These are phyloP conservation scores for Aspidiotus rigidus DNA, from an alignment of 2,888 invertebrate species.

Conservation along the genomic window DNA sequence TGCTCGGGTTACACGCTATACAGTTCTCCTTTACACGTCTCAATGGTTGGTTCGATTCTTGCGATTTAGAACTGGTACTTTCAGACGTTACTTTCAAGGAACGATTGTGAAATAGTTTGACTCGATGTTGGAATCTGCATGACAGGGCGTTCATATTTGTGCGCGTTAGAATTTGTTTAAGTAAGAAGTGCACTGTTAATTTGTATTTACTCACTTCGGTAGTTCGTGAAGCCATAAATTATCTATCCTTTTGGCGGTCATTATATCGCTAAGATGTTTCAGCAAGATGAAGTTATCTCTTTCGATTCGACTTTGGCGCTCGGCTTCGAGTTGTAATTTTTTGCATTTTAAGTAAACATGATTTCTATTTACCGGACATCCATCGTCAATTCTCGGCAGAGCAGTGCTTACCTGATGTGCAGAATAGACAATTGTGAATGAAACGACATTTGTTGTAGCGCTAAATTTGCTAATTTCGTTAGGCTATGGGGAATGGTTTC, in stretches of 20 bases:
- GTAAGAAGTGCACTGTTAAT: neutral
- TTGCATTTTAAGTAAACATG: constrained; percentile 62
- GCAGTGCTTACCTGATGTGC: constrained; percentile 52
- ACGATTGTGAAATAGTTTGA: constrained; percentile 38
- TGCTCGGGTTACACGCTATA: constrained; percentile 41
- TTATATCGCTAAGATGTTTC: constrained; percentile 57
- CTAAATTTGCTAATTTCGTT: too few species aligned
- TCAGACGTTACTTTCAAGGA: constrained; percentile 23
- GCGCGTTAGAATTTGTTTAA: neutral
- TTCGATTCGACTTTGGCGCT: constrained; percentile 55
- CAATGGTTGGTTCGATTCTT: constrained; percentile 35
- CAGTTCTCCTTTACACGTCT: constrained; percentile 40
- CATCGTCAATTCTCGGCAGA: constrained; percentile 57
- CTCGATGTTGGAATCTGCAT: constrained; percentile 40
- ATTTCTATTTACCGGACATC: constrained; percentile 52
- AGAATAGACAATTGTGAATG: neutral
- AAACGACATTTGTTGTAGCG: too few species aligned
- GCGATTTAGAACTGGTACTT: constrained; percentile 14
- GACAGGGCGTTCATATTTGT: neutral
- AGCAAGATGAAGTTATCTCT: constrained; percentile 59
- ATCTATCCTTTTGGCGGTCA: constrained; percentile 57
- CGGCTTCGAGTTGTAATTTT: constrained; percentile 58
- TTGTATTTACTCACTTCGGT: constrained; percentile 48
- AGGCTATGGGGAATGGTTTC: too few species aligned
- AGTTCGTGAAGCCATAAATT: constrained; percentile 57